Conservation (phyloP, 2,113 vertebrate genomes). For the Eurypyga helias region DNA sequence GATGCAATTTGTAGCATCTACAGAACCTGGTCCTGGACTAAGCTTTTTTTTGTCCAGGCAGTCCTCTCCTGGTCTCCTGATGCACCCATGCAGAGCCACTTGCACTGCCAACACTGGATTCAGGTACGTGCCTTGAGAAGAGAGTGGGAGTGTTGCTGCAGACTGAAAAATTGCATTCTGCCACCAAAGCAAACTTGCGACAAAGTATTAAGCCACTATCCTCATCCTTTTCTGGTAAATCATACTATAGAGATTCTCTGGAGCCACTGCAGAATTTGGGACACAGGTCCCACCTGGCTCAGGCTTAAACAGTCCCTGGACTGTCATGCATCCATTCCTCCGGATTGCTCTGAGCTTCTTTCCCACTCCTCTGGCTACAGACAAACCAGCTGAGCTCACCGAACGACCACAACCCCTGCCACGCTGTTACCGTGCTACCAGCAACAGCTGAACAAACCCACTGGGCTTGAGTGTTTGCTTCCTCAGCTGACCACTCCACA, state of each 20-base stretch:
- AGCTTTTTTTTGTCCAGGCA: background rate
- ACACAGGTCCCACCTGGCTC: background rate
- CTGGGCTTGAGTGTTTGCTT: background rate
- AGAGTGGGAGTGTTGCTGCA: background rate
- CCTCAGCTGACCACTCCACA: background rate
- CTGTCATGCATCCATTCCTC: background rate
- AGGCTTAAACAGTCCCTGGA: background rate
- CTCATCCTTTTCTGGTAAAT: background rate
- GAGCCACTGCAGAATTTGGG: background rate
- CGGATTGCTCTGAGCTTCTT: background rate
- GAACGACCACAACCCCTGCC: background rate
- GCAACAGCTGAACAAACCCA: conserved; percentile 12
- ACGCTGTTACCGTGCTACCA: background rate
- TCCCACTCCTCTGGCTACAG: background rate
- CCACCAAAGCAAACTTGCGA: background rate
- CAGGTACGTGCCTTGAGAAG: background rate
- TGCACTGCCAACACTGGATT: background rate
- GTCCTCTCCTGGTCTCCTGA: background rate
- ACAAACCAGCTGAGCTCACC: background rate
- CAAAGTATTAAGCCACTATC: background rate
- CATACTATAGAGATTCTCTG: background rate
- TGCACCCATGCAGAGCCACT: background rate
- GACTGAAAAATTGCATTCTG: background rate
- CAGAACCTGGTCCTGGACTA: background rate
- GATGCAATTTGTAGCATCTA: background rate